Base-by-base conservation (phyloP, 2,888 invertebrate genomes). In the Norana najaformis region DNA sequence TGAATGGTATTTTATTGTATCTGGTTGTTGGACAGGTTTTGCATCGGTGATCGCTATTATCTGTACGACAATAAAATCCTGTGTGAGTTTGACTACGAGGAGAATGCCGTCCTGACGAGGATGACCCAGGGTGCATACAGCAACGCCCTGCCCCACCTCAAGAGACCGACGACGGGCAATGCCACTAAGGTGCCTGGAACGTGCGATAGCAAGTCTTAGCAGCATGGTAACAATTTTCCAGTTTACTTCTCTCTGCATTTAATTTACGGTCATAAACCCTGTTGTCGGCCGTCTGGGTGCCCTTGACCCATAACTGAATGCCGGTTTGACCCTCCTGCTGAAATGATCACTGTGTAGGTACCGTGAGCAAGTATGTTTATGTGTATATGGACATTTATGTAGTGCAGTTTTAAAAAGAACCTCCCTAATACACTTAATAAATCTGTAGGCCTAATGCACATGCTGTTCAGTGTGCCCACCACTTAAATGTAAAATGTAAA, bases 61-160 rank as follows among this genome's bases (percentile, higher is more conserved):
- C 96, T 98, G 93, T 97, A 97, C 95, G 98, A 98, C 96, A 98
- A 98, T 96, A 97, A 97, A 96, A 98, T 98, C 93, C 96, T 98
- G 88, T 98, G 98, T 96, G 98, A 98, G 95, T 97, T 97, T 95
- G 98, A 98, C 95, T 98, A 98, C 95, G 97, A 98, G 94, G 98
- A 98, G 95, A 90, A n/a, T 47, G 97, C 97, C 89, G 97, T 97
- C 95, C 97, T 97, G 97, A 97, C 97, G 20, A 96, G 97, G 94
- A 97, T 97, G 95, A 97, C 97, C 91, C 97, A 97, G 85, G 37
- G 36, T 8, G 85, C 35, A 1, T 85, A 85, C 36, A 18, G 85
- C 69, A 69, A 69, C 94, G 97, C 97, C 92, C 96, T 97, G 94
- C 97, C 97, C 90, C 97, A 97, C 95, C 97, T 97, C 89, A 95